Percentiles rank a stretch among this genome's conserved stretches.
Conservation (phyloP, 2,888 invertebrate genomes). For the Entomobrya proxima region DNA sequence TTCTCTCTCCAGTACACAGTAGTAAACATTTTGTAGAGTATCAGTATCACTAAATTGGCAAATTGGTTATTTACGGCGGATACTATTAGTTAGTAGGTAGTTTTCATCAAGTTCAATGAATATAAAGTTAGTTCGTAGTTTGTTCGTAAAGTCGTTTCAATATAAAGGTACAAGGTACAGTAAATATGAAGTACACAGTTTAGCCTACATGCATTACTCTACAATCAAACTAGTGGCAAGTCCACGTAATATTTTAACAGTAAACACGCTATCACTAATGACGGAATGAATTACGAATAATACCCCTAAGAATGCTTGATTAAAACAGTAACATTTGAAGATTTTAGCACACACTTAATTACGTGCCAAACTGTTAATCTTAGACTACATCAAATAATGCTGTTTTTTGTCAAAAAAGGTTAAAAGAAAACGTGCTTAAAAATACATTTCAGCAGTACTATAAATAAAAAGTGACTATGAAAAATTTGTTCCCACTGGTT, state of each 20-base stretch:
- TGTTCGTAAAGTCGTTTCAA: neutral
- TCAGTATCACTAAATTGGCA: too few species aligned
- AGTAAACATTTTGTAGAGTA: too few species aligned
- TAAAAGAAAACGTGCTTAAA: neutral
- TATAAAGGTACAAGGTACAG: slow-evolving; percentile 30
- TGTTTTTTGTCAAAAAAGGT: too few species aligned
- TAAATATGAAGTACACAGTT: too few species aligned
- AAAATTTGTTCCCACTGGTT: slow-evolving; percentile 19
- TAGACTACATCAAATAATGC: too few species aligned
- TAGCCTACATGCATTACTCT: neutral
- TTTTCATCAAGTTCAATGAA: too few species aligned
- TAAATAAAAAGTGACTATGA: slow-evolving; percentile 32
- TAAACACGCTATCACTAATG: neutral
- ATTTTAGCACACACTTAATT: neutral
- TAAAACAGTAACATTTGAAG: neutral
- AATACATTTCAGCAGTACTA: neutral
- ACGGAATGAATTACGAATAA: slow-evolving; percentile 7
- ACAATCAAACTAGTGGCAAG: neutral
- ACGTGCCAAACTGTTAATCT: too few species aligned
- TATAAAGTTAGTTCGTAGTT: neutral
- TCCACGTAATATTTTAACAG: neutral
- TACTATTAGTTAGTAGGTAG: too few species aligned
- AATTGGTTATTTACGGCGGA: too few species aligned
- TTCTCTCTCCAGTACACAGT: too few species aligned
- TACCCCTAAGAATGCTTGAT: neutral